phyloP scores from a whole-genome alignment of 2,888 invertebrate species.

The Eupithecia pulchellata region DNA sequence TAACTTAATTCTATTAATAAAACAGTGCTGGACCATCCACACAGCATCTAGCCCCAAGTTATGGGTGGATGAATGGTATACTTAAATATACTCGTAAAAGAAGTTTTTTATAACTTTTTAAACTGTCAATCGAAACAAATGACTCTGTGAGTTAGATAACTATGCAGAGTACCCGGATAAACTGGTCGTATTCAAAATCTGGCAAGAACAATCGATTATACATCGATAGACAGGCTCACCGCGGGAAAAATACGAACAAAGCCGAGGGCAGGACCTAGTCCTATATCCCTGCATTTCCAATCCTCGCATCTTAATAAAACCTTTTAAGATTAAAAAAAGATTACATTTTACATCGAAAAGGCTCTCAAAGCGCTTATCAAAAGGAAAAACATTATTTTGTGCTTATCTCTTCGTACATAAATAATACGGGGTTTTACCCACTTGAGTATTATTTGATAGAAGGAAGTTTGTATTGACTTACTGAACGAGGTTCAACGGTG shows the following conservation, averaged over 20 bases:
- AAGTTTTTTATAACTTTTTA: no score
- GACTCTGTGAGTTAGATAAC: not conserved
- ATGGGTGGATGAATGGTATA: no score
- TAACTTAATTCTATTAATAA: no score
- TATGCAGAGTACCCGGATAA: not conserved
- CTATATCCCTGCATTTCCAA: not conserved
- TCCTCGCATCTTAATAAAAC: not conserved
- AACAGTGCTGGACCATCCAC: no score
- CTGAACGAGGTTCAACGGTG: not conserved
- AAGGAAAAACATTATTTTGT: conserved; percentile 7
- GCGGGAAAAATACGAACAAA: not conserved
- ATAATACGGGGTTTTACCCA: conserved; percentile 2
- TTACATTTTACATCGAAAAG: conserved; percentile 8
- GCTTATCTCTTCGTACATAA: conserved; percentile 14
- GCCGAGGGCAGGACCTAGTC: not conserved
- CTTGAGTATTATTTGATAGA: conserved; percentile 1
- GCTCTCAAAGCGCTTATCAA: conserved; percentile 6
- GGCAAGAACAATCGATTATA: not conserved
- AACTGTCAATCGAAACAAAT: no score
- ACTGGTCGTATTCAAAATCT: not conserved
- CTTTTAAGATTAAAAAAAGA: conserved; percentile 15
- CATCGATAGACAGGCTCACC: not conserved
- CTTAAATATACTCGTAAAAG: no score
- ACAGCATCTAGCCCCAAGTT: no score
- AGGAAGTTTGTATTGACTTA: conserved; percentile 1